Percentiles rank a stretch among this genome's conserved stretches.
These are phyloP conservation scores for Galeruca laticollis DNA, from an alignment of 2,888 invertebrate species.

Conservation along the genomic window DNA sequence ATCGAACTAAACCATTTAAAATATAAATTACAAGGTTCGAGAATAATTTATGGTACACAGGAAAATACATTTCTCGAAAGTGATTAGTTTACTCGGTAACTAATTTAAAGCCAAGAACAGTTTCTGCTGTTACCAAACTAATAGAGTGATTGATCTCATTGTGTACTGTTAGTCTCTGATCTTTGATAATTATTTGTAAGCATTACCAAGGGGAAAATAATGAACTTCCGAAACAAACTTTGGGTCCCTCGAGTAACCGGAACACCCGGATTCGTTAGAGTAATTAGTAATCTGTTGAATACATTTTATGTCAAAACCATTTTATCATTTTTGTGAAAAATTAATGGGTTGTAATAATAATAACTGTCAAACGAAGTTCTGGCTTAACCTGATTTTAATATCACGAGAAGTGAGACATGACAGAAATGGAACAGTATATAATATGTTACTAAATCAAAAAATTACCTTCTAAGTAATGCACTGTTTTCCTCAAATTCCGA, in stretches of 20 bases:
- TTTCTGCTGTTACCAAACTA: conserved; percentile 28
- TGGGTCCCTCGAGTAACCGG: conserved; percentile 14
- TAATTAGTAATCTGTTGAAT: conserved; percentile 16
- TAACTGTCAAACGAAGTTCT: no score
- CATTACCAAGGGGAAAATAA: conserved; percentile 37
- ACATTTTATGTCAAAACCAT: conserved; percentile 12
- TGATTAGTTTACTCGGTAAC: conserved; percentile 24
- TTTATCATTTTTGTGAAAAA: not conserved
- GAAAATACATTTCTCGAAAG: not conserved
- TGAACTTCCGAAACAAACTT: conserved; percentile 34
- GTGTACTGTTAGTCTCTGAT: conserved; percentile 27
- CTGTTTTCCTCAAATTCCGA: no score
- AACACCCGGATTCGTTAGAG: not conserved
- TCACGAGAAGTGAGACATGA: no score
- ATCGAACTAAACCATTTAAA: not conserved
- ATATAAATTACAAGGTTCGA: not conserved
- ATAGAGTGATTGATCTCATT: conserved; percentile 37
- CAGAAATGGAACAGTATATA: no score
- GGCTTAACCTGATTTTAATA: no score
- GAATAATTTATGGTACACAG: not conserved
- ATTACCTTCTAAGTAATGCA: no score
- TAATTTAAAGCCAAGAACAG: conserved; percentile 20
- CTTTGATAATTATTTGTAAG: conserved; percentile 41
- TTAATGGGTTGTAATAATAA: no score
- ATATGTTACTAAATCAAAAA: no score